Percentiles rank a stretch among this genome's conserved stretches.
These are phyloP conservation scores for Nannospalax galili DNA, from an alignment of 2,113 vertebrate species.

Conservation along the genomic window DNA sequence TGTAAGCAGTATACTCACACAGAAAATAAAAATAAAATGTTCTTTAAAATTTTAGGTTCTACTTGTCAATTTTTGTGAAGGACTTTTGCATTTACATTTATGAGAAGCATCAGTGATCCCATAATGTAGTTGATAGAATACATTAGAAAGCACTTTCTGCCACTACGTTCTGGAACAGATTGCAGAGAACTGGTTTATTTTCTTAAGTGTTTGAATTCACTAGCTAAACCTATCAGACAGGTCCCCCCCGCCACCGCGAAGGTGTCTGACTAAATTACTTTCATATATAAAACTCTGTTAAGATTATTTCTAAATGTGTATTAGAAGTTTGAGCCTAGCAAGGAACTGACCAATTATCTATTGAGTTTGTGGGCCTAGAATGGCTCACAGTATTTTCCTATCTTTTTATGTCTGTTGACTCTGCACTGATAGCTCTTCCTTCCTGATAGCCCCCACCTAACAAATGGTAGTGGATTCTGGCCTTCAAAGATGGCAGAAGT, in stretches of 20 bases:
- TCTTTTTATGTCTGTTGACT: background rate
- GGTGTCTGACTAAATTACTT: background rate
- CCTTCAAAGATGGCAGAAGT: background rate
- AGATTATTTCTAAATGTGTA: no score
- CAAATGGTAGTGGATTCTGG: background rate
- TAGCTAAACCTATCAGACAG: background rate
- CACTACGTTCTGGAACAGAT: background rate
- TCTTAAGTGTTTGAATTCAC: background rate
- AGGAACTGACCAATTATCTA: background rate
- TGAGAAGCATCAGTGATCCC: background rate
- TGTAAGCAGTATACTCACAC: no score
- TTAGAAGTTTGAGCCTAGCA: background rate
- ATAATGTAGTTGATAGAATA: background rate
- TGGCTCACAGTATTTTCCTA: background rate
- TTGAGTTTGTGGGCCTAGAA: background rate
- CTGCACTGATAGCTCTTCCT: background rate
- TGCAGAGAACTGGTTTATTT: background rate
- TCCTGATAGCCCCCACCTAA: background rate
- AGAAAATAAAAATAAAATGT: no score
- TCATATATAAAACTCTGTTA: background rate
- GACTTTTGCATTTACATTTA: background rate
- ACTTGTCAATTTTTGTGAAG: background rate
- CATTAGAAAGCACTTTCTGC: background rate
- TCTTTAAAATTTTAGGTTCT: background rate
- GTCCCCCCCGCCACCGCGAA: background rate